Percentiles rank a stretch among this genome's conserved stretches.
Evolutionary conservation across 2,888 invertebrate genomes (phyloP).

Genomic region (Nezara viridula): DNA sequence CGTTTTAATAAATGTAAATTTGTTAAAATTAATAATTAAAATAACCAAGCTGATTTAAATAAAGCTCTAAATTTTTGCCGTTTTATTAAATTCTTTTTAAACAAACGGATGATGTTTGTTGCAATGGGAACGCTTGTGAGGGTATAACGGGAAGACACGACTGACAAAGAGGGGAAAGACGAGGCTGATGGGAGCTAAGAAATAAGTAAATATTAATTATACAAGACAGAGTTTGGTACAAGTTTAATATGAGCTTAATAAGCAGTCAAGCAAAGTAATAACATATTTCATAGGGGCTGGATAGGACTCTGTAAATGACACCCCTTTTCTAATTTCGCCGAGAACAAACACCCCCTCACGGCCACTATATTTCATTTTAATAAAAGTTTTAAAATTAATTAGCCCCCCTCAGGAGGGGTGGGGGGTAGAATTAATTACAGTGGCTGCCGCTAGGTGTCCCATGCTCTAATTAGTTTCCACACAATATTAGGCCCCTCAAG

Average conservation of each 20-base stretch:
- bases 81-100: too few species aligned
- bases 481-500: conserved; percentile 64
- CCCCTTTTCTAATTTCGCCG: conserved; percentile 64
- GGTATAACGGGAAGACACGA: neutral
- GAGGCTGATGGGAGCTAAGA: conserved; percentile 58
- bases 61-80: too few species aligned
- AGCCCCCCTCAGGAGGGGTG: conserved; percentile 61
- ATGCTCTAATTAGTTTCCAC: conserved; percentile 63
- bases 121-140: neutral
- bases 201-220: conserved; percentile 65
- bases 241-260: conserved; percentile 65
- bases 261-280: conserved; percentile 65
- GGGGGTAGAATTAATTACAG: conserved; percentile 64
- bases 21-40: too few species aligned
- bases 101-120: neutral
- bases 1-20: too few species aligned
- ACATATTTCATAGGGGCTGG: conserved; percentile 63
- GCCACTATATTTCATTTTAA: conserved; percentile 65
- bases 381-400: conserved; percentile 65
- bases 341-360: conserved; percentile 62
- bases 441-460: conserved; percentile 63
- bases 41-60: too few species aligned
- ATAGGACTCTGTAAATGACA: conserved; percentile 64
- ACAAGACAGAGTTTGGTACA: conserved; percentile 62
- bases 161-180: conserved; percentile 40